A percentile compares a stretch with the other conserved stretches of the same genome.
Conservation (phyloP, 92 coral and sea anemone species). For the Bergia puertoricense region DNA sequence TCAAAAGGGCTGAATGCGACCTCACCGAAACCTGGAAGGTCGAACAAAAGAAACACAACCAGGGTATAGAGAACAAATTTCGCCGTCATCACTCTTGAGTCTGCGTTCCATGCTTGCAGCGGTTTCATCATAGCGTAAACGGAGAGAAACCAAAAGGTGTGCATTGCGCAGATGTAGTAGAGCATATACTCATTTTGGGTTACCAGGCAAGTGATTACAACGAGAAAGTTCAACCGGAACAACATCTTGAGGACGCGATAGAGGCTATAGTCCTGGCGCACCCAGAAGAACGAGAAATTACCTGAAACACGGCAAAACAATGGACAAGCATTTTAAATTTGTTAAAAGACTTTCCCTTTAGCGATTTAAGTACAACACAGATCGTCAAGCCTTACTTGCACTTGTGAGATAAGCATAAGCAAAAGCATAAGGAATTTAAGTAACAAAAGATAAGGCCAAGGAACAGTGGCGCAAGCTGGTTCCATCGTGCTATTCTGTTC, state of each 20-base stretch:
- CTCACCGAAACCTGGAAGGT: slow-evolving; percentile 76
- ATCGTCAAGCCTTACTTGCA: too few species aligned
- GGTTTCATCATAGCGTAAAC: slow-evolving; percentile 79
- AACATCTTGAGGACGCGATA: slow-evolving; percentile 86
- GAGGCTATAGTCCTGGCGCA: slow-evolving; percentile 78
- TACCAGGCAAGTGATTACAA: slow-evolving; percentile 76
- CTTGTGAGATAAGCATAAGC: too few species aligned
- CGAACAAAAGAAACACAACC: slow-evolving; percentile 69
- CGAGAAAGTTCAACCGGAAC: slow-evolving; percentile 85
- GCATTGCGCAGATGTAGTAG: slow-evolving; percentile 94
- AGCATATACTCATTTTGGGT: slow-evolving; percentile 88
- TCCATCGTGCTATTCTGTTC: too few species aligned
- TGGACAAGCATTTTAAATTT: not conserved
- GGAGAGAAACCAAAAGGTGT: slow-evolving; percentile 86
- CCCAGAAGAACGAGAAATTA: slow-evolving; percentile 89
- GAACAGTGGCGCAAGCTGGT: too few species aligned
- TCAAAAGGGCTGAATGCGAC: slow-evolving; percentile 65
- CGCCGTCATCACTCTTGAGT: slow-evolving; percentile 76
- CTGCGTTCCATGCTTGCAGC: slow-evolving; percentile 73
- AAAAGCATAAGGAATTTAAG: too few species aligned
- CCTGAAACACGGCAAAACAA: slow-evolving; percentile 50
- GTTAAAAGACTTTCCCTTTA: not conserved
- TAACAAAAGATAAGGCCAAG: too few species aligned
- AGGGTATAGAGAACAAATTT: slow-evolving; percentile 63
- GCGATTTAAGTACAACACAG: not conserved